Evolutionary conservation across 1,140 invertebrate species (phyloP).

Genomic region (Himalopsyche phryganea): DNA sequence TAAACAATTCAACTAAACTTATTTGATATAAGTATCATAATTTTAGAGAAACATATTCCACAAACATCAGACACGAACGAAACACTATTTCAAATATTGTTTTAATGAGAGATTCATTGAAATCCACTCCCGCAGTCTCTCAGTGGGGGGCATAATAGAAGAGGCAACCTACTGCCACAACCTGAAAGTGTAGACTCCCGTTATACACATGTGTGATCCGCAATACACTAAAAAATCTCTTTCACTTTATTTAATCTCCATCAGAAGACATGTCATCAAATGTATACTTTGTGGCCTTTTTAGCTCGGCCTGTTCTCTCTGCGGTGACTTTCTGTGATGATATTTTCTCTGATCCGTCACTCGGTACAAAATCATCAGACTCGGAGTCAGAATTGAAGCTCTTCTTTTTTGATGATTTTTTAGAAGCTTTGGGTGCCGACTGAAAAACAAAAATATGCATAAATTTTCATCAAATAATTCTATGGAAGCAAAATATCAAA

Average conservation of each 20-base stretch:
- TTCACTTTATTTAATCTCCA: conserved; percentile 2
- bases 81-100: too few relatives aligned
- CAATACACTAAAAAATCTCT: background rate
- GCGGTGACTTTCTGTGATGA: conserved; percentile 1
- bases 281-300: conserved; percentile 39
- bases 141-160: too few relatives aligned
- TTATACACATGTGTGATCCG: background rate
- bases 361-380: conserved; percentile 25
- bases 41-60: too few relatives aligned
- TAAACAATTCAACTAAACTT: too few relatives aligned
- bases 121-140: too few relatives aligned
- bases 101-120: too few relatives aligned
- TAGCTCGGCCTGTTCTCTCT: conserved; percentile 31
- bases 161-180: too few relatives aligned
- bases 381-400: conserved; percentile 40
- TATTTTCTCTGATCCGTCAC: conserved; percentile 17
- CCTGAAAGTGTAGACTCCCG: background rate
- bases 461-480: background rate
- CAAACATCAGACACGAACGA: too few relatives aligned
- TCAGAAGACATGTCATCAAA: conserved; percentile 41
- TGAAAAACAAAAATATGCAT: background rate
- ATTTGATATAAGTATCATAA: too few relatives aligned
- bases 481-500: too few relatives aligned
- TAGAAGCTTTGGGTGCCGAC: conserved; percentile 5
- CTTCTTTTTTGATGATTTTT: conserved; percentile 44